These are phyloP conservation scores for Chaenodraco wilsoni DNA, from an alignment of 2,797 vertebrate genomes.

Conservation along the genomic window DNA sequence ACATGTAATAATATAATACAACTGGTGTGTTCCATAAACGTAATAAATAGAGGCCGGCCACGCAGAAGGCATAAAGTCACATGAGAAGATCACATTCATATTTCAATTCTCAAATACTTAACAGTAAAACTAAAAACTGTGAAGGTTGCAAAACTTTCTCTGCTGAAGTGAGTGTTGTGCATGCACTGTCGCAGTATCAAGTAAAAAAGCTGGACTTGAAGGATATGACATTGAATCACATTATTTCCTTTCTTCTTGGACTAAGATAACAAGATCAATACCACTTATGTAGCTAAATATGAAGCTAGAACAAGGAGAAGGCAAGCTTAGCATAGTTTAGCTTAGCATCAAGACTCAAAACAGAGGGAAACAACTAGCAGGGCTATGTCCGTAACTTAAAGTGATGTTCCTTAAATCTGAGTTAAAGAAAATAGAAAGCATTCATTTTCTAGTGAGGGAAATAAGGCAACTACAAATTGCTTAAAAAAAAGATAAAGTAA, in stretches of 20 bases:
- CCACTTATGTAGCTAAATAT: not conserved
- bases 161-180: constrained; percentile 24
- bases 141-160: constrained; percentile 23
- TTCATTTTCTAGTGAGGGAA: too few species aligned
- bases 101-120: constrained; percentile 3
- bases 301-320: not conserved
- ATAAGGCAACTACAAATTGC: too few species aligned
- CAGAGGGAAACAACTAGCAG: not conserved
- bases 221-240: not conserved
- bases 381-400: not conserved
- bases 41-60: constrained; percentile 41
- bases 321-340: constrained; percentile 12
- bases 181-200: constrained; percentile 7
- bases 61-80: constrained; percentile 51
- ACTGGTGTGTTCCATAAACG: constrained; percentile 37
- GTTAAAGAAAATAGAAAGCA: too few species aligned
- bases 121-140: constrained; percentile 1
- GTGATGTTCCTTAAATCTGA: not conserved
- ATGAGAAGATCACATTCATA: constrained; percentile 41
- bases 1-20: constrained; percentile 56
- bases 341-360: constrained; percentile 5
- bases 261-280: not conserved
- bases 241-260: not conserved
- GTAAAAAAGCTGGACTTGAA: not conserved
- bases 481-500: too few species aligned